These are phyloP conservation scores for Pristionchus entomophagus DNA, from an alignment of 2,888 invertebrate species.

Conservation along the genomic window DNA sequence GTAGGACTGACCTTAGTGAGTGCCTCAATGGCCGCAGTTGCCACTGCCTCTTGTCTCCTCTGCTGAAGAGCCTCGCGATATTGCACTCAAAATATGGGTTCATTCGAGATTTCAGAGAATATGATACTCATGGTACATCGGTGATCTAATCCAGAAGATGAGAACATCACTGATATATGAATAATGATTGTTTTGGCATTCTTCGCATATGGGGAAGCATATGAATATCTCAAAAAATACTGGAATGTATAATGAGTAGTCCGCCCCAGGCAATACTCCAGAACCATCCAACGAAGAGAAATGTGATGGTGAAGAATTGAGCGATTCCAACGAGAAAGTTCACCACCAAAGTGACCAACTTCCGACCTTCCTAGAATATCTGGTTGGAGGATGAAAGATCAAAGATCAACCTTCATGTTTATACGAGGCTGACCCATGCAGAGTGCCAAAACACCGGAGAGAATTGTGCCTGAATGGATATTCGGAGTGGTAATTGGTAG, in stretches of 20 bases:
- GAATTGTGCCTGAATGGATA: constrained; percentile 84
- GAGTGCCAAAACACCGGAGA: constrained; percentile 90
- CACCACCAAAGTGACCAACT: constrained; percentile 82
- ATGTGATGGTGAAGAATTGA: constrained; percentile 92
- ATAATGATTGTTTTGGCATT: no score
- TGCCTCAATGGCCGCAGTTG: constrained; percentile 75
- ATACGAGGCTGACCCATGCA: constrained; percentile 92
- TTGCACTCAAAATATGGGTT: constrained; percentile 75
- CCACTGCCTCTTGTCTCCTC: constrained; percentile 73
- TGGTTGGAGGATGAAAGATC: background rate
- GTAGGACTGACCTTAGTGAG: constrained; percentile 61
- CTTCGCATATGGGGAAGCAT: background rate
- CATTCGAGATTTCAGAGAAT: no score
- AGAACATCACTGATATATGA: no score
- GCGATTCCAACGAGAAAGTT: constrained; percentile 89
- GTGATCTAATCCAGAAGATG: no score
- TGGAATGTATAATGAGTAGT: constrained; percentile 89
- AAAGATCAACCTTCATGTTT: constrained; percentile 85
- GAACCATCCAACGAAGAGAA: constrained; percentile 90
- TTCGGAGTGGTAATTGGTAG: constrained; percentile 42
- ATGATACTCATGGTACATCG: no score
- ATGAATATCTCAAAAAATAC: constrained; percentile 78
- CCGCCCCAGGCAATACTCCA: constrained; percentile 99
- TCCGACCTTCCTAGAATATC: constrained; percentile 64
- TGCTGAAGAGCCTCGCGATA: constrained; percentile 76